Percentiles rank a stretch among this genome's conserved stretches.
These are phyloP conservation scores for Arctopsyche grandis DNA, from an alignment of 1,140 invertebrate genomes.

Conservation along the genomic window DNA sequence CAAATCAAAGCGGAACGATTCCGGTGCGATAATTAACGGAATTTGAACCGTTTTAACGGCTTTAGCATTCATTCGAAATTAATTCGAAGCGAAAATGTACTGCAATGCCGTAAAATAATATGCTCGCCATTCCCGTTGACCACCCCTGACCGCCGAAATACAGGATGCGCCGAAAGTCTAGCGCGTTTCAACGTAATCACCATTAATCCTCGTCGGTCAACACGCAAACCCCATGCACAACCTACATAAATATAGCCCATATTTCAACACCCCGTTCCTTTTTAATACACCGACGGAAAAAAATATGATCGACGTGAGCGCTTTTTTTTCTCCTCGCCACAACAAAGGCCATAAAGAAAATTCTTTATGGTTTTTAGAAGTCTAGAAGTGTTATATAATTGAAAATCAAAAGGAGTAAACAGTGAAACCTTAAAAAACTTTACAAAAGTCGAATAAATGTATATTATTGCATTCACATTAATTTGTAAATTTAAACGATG, in stretches of 20 bases:
- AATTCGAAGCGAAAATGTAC: no score
- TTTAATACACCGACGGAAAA: background rate
- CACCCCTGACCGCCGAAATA: background rate
- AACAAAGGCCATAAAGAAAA: background rate
- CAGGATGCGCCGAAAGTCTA: background rate
- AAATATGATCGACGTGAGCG: background rate
- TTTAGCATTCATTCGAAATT: no score
- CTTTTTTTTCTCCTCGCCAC: background rate
- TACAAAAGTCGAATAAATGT: no score
- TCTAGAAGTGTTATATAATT: background rate
- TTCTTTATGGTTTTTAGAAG: conserved; percentile 2
- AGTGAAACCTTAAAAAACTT: background rate
- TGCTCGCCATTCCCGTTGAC: background rate
- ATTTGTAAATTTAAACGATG: no score
- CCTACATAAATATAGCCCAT: background rate
- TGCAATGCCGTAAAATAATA: no score
- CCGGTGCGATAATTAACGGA: no score
- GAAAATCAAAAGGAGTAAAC: background rate
- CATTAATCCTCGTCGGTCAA: background rate
- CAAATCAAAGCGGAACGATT: no score
- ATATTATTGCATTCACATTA: no score
- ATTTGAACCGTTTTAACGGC: no score
- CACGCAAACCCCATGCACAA: background rate
- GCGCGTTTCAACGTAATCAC: background rate
- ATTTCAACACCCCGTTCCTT: background rate